Percentiles rank a stretch among this genome's conserved stretches.
Evolutionary conservation across 2,797 vertebrate species (phyloP).

Genomic region (Poeciliopsis paucimaculata): DNA sequence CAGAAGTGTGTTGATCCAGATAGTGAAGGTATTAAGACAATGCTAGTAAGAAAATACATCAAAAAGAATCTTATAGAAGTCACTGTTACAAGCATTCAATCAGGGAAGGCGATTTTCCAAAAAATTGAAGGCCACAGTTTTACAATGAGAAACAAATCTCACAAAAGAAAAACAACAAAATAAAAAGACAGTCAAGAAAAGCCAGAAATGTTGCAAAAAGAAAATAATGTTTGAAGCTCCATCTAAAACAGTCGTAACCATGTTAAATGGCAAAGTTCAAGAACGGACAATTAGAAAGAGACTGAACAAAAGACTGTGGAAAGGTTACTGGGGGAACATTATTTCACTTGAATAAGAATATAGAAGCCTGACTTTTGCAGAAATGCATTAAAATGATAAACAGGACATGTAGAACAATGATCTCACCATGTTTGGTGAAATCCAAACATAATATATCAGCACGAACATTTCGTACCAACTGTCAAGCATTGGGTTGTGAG

Average conservation of each 20-base stretch:
- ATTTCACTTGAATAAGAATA: neutral
- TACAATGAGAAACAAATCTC: neutral
- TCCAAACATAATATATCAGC: neutral
- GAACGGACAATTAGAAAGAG: neutral
- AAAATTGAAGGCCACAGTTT: neutral
- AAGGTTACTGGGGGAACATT: neutral
- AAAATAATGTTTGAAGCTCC: neutral
- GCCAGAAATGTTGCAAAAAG: neutral
- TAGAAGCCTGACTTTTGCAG: neutral
- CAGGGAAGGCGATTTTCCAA: neutral
- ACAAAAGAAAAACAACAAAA: neutral
- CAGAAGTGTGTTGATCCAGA: neutral
- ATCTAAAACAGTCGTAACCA: neutral
- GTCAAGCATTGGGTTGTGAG: conserved; percentile 1
- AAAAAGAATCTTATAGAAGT: neutral
- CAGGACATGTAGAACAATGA: neutral
- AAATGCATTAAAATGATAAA: neutral
- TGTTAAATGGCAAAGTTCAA: neutral
- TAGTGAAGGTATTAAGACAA: neutral
- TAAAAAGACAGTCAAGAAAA: neutral
- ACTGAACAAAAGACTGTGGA: neutral
- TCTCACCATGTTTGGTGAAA: neutral
- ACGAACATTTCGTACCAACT: neutral
- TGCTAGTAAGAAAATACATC: neutral
- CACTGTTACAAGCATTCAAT: neutral